These are phyloP conservation scores for Coecobrya sp. DNA, from an alignment of 2,888 invertebrate species.

Conservation along the genomic window DNA sequence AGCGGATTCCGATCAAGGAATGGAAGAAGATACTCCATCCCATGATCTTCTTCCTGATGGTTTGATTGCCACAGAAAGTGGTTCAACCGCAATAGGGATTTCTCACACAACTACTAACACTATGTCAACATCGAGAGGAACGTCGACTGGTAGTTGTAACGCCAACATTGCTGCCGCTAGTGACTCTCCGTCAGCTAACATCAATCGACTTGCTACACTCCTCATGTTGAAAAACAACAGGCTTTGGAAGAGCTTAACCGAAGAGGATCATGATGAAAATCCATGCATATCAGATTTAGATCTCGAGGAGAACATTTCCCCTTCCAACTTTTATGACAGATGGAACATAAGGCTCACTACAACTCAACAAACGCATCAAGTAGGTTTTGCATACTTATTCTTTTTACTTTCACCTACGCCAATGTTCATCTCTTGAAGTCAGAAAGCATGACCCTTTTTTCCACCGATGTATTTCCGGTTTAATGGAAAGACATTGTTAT, in stretches of 20 bases:
- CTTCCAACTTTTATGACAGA: constrained; percentile 80
- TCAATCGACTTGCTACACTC: constrained; percentile 85
- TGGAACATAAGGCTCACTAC: constrained; percentile 84
- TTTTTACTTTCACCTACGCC: not conserved
- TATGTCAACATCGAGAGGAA: constrained; percentile 79
- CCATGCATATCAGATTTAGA: constrained; percentile 82
- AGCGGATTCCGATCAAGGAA: constrained; percentile 39
- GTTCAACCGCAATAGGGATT: constrained; percentile 75
- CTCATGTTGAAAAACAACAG: constrained; percentile 86
- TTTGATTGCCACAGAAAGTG: constrained; percentile 73
- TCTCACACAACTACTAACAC: constrained; percentile 81
- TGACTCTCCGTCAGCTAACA: constrained; percentile 77
- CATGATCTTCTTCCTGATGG: constrained; percentile 75
- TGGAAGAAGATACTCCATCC: constrained; percentile 70
- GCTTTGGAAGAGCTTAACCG: constrained; percentile 86
- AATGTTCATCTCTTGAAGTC: not conserved
- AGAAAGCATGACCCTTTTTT: not conserved
- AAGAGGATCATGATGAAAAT: constrained; percentile 84
- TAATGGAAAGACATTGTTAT: not conserved
- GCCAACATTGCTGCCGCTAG: constrained; percentile 31
- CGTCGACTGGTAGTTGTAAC: constrained; percentile 67
- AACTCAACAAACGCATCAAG: constrained; percentile 84
- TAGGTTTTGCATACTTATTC: constrained; percentile 66
- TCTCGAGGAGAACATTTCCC: constrained; percentile 81
- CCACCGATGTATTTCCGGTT: not conserved